phyloP scores from a whole-genome alignment of 2,888 invertebrate species.

The Antheraea assamensis region DNA sequence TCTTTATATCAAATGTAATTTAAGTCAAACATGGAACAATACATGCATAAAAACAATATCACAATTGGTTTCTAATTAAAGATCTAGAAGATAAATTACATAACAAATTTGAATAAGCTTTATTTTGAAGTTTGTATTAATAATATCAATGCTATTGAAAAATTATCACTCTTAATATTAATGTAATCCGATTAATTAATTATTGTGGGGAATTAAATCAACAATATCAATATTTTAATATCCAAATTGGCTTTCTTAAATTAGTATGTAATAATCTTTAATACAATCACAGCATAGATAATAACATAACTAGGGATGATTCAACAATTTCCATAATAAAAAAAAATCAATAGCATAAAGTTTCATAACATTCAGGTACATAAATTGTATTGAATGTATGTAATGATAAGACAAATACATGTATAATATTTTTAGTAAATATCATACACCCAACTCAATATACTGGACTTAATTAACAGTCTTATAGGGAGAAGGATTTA shows the following conservation, averaged over 20 bases:
- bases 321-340: neutral
- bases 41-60: neutral
- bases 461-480: constrained; percentile 68
- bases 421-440: constrained; percentile 35
- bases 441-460: constrained; percentile 52
- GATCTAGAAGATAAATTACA: neutral
- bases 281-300: neutral
- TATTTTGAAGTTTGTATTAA: neutral
- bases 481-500: constrained; percentile 57
- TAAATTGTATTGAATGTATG: neutral
- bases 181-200: neutral
- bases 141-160: neutral
- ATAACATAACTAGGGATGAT: neutral
- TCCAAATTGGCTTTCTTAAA: neutral
- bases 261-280: neutral
- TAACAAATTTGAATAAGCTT: neutral
- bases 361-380: neutral
- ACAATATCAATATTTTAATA: neutral
- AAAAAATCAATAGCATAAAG: neutral
- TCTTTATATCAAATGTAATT: neutral
- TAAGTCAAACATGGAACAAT: neutral
- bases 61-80: neutral
- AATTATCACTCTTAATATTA: neutral
- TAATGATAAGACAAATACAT: constrained; percentile 9
- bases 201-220: neutral